Conservation (phyloP, 2,888 invertebrate species). For the Enoplolaimus lenunculus region DNA sequence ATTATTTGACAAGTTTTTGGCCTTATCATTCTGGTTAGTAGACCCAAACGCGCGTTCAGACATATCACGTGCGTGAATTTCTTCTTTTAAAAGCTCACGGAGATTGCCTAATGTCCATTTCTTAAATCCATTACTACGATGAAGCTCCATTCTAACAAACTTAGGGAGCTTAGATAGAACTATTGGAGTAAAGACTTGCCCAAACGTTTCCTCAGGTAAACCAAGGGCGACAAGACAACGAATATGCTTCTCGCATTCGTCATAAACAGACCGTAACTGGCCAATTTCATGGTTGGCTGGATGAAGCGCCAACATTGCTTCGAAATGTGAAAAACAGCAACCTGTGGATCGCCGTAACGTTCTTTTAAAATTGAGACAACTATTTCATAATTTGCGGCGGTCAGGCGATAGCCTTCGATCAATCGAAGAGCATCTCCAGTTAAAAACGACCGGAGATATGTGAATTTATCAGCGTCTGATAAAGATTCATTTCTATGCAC, state of each 20-base stretch:
- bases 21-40: background rate
- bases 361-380: background rate
- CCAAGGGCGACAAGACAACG: background rate
- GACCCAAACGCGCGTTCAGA: background rate
- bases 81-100: background rate
- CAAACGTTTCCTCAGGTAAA: background rate
- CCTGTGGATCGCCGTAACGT: conserved; percentile 1
- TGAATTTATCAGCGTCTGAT: conserved; percentile 14
- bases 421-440: conserved; percentile 4
- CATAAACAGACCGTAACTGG: background rate
- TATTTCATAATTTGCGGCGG: background rate
- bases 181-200: conserved; percentile 6
- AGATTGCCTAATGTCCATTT: conserved; percentile 7
- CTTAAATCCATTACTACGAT: conserved; percentile 1
- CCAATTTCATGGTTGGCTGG: background rate
- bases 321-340: conserved; percentile 1
- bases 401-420: conserved; percentile 2
- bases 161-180: conserved; percentile 8
- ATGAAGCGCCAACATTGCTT: background rate
- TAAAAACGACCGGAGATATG: conserved; percentile 4
- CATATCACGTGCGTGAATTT: conserved; percentile 10
- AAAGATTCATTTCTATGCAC: background rate
- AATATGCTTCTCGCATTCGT: conserved; percentile 8
- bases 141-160: conserved; percentile 8
- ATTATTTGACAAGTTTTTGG: background rate